phyloP scores from a whole-genome alignment of 1,140 invertebrate genomes.

The Pseudomyrmex gracilis region DNA sequence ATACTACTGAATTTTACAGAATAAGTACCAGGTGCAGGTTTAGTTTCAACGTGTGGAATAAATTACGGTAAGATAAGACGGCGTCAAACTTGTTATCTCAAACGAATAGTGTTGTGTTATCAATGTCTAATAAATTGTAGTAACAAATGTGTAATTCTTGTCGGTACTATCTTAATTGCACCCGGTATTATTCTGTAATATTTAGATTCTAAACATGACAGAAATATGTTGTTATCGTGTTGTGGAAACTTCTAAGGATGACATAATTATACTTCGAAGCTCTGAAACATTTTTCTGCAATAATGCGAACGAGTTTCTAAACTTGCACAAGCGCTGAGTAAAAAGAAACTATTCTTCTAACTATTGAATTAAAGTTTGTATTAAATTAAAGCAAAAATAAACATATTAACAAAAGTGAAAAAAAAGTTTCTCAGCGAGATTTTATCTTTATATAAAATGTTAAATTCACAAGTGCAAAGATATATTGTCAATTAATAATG shows the following conservation, averaged over 20 bases:
- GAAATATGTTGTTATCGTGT: conserved; percentile 9
- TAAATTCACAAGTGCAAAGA: too few species aligned
- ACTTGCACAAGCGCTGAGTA: not conserved
- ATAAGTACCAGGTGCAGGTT: not conserved
- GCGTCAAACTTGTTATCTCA: not conserved
- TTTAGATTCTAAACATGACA: not conserved
- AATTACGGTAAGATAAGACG: conserved; percentile 26
- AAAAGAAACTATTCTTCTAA: too few species aligned
- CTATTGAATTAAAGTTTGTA: too few species aligned
- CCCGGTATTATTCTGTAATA: not conserved
- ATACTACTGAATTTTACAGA: not conserved
- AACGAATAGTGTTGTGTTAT: not conserved
- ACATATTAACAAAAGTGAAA: too few species aligned
- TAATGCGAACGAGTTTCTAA: not conserved
- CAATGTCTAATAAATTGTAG: not conserved
- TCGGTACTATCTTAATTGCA: not conserved
- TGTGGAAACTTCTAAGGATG: not conserved
- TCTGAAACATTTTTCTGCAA: not conserved
- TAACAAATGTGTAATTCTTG: not conserved
- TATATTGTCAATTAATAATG: not conserved
- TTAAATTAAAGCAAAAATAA: too few species aligned
- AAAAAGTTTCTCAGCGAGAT: too few species aligned
- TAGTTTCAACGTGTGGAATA: not conserved
- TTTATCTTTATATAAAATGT: too few species aligned
- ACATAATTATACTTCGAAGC: not conserved